phyloP scores from a whole-genome alignment of 1,140 invertebrate species.

The Aphelenchoides besseyi region DNA sequence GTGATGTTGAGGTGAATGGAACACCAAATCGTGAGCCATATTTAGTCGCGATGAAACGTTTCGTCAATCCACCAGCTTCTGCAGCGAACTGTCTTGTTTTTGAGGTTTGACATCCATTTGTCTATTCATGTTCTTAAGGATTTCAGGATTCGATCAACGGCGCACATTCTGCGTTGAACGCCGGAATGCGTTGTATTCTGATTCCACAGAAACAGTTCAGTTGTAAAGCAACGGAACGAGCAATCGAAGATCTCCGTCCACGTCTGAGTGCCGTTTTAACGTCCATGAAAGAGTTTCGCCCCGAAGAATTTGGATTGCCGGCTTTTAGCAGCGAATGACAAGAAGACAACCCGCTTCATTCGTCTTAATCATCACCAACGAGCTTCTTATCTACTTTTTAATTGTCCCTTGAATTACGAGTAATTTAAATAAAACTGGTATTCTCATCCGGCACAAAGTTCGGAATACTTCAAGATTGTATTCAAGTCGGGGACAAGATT shows the following conservation, averaged over 20 bases:
- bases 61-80: conserved; percentile 68
- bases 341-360: background rate
- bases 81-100: conserved; percentile 78
- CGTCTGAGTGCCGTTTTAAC: conserved; percentile 20
- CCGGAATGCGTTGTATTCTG: conserved; percentile 75
- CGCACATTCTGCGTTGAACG: conserved; percentile 70
- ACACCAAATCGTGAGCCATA: conserved; percentile 93
- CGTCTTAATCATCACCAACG: background rate
- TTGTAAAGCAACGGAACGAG: conserved; percentile 4
- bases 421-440: background rate
- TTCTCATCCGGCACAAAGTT: background rate
- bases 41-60: conserved; percentile 76
- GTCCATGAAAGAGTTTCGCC: conserved; percentile 39
- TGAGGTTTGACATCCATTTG: no score
- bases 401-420: background rate
- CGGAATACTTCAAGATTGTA: background rate
- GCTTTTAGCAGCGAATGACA: no score
- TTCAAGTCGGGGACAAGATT: background rate
- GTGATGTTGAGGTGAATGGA: conserved; percentile 82
- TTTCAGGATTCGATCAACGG: conserved; percentile 89
- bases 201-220: conserved; percentile 39
- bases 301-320: conserved; percentile 42
- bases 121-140: no score
- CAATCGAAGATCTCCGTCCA: conserved; percentile 19
- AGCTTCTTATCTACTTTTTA: background rate